Evolutionary conservation across 2,888 invertebrate genomes (phyloP).

Genomic region (Melinopterus prodromus): DNA sequence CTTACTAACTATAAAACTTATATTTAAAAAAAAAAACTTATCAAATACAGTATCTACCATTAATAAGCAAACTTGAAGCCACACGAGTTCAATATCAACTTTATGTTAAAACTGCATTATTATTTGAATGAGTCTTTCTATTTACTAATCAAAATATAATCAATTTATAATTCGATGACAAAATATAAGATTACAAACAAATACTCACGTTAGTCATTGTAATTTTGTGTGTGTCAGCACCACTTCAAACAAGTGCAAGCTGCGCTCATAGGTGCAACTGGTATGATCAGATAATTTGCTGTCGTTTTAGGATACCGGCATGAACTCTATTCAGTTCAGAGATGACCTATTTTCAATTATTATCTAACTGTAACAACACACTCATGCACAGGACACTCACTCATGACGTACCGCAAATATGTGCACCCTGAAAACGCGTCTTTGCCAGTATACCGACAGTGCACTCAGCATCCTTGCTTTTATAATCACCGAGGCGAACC

Average conservation of each 20-base stretch:
- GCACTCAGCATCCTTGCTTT: not conserved
- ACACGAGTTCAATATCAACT: too few relatives aligned
- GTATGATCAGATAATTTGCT: not conserved
- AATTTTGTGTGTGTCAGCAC: not conserved
- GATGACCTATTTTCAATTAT: constrained; percentile 4
- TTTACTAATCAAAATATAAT: too few relatives aligned
- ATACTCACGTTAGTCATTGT: not conserved
- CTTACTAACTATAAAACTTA: not conserved
- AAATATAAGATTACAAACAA: not conserved
- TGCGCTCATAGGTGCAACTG: not conserved
- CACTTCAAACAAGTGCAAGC: not conserved
- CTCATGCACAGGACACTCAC: not conserved
- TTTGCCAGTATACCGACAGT: not conserved
- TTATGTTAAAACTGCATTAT: too few relatives aligned
- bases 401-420: not conserved
- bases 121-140: too few relatives aligned
- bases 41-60: too few relatives aligned
- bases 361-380: not conserved
- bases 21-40: too few relatives aligned
- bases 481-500: not conserved
- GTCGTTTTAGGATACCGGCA: not conserved
- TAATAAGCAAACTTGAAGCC: too few relatives aligned
- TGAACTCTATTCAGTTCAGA: not conserved
- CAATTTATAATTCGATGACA: not conserved
- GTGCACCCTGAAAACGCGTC: not conserved